Evolutionary conservation across 2,113 vertebrate genomes (phyloP), one percentile per base, ranked within the genome.

Genomic region (Ceyx margarethae): DNA sequence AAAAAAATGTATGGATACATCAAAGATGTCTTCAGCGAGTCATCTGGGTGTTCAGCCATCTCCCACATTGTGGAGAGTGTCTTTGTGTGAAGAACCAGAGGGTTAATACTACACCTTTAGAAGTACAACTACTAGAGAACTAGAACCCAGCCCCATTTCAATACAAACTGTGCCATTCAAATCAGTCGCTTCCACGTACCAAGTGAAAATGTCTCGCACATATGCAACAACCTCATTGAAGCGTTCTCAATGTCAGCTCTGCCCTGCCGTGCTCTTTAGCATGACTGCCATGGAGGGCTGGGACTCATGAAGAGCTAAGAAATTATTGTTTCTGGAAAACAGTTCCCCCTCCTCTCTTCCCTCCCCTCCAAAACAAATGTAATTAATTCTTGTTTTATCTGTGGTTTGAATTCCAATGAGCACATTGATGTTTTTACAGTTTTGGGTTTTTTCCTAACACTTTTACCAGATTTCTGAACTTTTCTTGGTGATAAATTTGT

Each of bases 131-230:
- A 33, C 62, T 61, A 60, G 87, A 89, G 77, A 75, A 37, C 50
- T 4, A 91, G 83, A 81, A 35, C 87, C 94, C 88, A 85, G 87
- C 87, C 83, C 85, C 80, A 17, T 81, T 73, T 79, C 6, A n/a
- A 15, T 81, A 82, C 43, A 54, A 95, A 89, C 95, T 95, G 96
- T 97, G 97, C 97, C 96, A 97, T 97, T 95, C 64, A 93, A 96
- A 96, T 96, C 93, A 82, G 84, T 94, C 9, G 57, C 96, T 96
- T 96, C 95, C 93, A 94, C 85, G 92, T 81, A 89, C 87, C 94
- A 20, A 85, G 89, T 60, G 93, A 83, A 93, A 83, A 76, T 3
- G 61, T 91, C 96, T 81, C 1, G 1, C 87, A 69, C 74, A 45
- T 77, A 93, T 50, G 83, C 96, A 93, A 88, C 66, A 72, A 83